Evolutionary conservation across 2,113 vertebrate species (phyloP).

Genomic region (Hippocampus abdominalis): DNA sequence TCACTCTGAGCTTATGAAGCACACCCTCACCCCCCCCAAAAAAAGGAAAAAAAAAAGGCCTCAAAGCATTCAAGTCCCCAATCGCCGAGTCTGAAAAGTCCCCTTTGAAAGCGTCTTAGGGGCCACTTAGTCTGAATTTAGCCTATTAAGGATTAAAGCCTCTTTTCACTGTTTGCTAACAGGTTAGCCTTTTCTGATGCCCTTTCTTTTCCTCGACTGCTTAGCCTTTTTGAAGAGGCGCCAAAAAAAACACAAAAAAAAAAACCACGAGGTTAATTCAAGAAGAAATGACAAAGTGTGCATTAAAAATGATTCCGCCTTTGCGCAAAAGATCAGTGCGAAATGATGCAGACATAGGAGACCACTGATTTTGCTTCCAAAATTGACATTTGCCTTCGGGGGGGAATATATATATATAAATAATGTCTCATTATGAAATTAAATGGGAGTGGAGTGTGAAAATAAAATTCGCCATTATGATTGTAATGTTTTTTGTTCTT

Average conservation of each 20-base stretch:
- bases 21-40: background rate
- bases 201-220: slow-evolving; percentile 72
- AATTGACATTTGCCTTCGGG: too few relatives aligned
- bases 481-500: too few relatives aligned
- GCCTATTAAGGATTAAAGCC: slow-evolving; percentile 96
- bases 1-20: slow-evolving; percentile 49
- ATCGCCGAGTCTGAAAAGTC: slow-evolving; percentile 52
- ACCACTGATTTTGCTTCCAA: background rate
- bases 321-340: slow-evolving; percentile 32
- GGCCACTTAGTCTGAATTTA: slow-evolving; percentile 92
- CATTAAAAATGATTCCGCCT: slow-evolving; percentile 86
- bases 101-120: slow-evolving; percentile 84
- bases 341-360: background rate
- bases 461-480: too few relatives aligned
- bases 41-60: slow-evolving; percentile 28
- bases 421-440: too few relatives aligned
- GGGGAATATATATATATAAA: too few relatives aligned
- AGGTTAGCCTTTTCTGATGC: slow-evolving; percentile 94
- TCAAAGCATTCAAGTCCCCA: slow-evolving; percentile 45
- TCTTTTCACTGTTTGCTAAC: slow-evolving; percentile 88
- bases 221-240: slow-evolving; percentile 87
- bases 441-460: too few relatives aligned
- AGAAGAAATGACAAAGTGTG: slow-evolving; percentile 84
- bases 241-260: slow-evolving; percentile 66
- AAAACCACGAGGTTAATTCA: slow-evolving; percentile 90